Evolutionary conservation across 2,113 vertebrate genomes (phyloP).

Genomic region (Pitta sordida): DNA sequence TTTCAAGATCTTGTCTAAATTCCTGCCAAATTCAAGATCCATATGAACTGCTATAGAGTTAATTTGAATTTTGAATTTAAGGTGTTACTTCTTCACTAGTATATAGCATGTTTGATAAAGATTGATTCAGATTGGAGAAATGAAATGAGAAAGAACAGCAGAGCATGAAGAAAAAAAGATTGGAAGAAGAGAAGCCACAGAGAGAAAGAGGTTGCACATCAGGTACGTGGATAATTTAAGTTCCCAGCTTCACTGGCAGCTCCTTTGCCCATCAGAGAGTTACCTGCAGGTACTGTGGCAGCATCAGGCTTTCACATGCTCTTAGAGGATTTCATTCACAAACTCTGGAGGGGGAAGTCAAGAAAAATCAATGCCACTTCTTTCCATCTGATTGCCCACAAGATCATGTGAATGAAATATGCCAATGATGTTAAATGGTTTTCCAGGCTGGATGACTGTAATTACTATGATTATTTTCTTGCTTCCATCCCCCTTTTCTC

Average conservation of each 20-base stretch:
- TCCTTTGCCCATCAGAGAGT: neutral
- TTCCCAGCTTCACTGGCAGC: neutral
- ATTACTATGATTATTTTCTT: neutral
- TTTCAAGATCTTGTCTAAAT: slow-evolving; percentile 3
- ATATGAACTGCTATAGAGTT: slow-evolving; percentile 14
- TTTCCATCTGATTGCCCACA: neutral
- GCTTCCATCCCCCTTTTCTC: neutral
- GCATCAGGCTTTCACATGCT: neutral
- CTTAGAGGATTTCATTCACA: neutral
- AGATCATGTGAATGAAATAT: neutral
- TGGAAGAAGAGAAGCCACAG: neutral
- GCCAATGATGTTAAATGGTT: neutral
- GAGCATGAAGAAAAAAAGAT: neutral
- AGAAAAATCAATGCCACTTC: neutral
- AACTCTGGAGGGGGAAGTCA: neutral
- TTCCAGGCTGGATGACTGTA: neutral
- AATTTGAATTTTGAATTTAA: slow-evolving; percentile 41
- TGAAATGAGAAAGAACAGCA: neutral
- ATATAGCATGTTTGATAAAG: neutral
- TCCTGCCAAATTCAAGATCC: slow-evolving; percentile 28
- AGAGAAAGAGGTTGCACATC: neutral
- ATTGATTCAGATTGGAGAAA: neutral
- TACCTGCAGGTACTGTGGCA: neutral
- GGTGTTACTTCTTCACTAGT: slow-evolving; percentile 21
- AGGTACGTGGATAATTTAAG: neutral